phyloP scores from a whole-genome alignment of 2,113 vertebrate species.

The Podilymbus podiceps region DNA sequence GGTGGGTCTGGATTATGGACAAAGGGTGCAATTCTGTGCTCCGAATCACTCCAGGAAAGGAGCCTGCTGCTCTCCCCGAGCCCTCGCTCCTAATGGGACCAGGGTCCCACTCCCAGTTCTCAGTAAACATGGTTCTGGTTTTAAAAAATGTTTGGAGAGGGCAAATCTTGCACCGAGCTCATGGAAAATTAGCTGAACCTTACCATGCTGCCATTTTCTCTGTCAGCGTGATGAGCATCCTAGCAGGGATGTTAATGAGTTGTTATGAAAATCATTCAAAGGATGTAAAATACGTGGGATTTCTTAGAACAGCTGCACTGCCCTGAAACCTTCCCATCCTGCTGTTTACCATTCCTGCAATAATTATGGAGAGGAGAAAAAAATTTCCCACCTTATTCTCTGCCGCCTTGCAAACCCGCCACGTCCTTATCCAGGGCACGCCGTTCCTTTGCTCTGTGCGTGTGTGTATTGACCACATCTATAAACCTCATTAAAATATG shows the following conservation, averaged over 20 bases:
- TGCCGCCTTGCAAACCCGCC: neutral
- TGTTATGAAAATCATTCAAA: neutral
- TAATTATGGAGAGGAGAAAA: neutral
- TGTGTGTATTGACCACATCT: neutral
- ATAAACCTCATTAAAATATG: neutral
- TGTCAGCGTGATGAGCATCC: neutral
- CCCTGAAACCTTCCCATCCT: neutral
- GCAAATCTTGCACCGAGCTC: rapidly evolving
- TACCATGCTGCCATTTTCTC: neutral
- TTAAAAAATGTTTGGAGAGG: neutral
- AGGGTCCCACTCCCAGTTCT: neutral
- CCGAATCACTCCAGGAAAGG: too few species aligned
- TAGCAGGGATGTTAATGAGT: rapidly evolving
- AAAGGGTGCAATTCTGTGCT: neutral
- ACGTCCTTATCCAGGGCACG: rapidly evolving
- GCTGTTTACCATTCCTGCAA: neutral
- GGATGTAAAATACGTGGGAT: neutral
- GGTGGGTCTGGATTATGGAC: neutral
- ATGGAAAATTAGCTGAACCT: neutral
- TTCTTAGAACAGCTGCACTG: neutral
- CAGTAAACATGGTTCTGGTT: rapidly evolving
- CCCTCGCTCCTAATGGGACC: neutral
- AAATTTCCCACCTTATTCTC: neutral
- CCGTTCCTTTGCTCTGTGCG: neutral
- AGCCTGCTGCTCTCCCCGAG: neutral